Base-by-base conservation (phyloP, 2,797 vertebrate genomes). In the Sciurus carolinensis region DNA sequence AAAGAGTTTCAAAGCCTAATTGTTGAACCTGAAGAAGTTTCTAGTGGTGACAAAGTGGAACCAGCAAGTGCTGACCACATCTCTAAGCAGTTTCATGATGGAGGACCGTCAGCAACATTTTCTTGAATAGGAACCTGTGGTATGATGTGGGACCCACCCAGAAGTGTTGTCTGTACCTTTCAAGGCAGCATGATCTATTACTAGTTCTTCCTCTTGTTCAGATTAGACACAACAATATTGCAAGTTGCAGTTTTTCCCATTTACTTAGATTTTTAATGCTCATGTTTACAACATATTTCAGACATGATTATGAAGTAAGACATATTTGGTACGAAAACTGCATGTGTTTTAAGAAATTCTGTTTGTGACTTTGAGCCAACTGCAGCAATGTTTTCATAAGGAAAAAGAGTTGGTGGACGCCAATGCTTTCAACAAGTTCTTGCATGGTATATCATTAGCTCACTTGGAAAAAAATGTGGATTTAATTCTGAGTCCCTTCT, bases 291-390 rank as follows among this genome's bases (percentile, higher is more conserved):
- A 17, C 57, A 36, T 80, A 91, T 87, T 91, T 90, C 20, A 66
- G 59, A 54, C 20, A 24, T 64, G 24, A 59, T 69, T 89, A 44
- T 77, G 71, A 93, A 87, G 5, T 67, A 91, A 89, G 44, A 75
- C 14, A 24, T 36, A 71, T 52, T 93, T 47, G 54, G 3, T 75
- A 47, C 87, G 22, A n/a, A 90, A 30, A 71, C 18, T 47, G 0
- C 26, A 42, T 85, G 59, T 24, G 5, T 90, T 94, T 91, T 89
- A 91, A 57, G 13, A 96, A 87, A 95, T 67, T 80, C 17, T 73
- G 10, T 57, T 11, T 82, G 47, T 82, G 89, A 57, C 33, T 91
- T 69, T 52, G 73, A 83, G 36, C 50, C 22, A 69, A 76, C 39
- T 42, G 47, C 17, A 85, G 36, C 28, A 83, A 36, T 24, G 17